These are phyloP conservation scores for Cyprinus carpio DNA, from an alignment of 2,113 vertebrate species.

Conservation along the genomic window DNA sequence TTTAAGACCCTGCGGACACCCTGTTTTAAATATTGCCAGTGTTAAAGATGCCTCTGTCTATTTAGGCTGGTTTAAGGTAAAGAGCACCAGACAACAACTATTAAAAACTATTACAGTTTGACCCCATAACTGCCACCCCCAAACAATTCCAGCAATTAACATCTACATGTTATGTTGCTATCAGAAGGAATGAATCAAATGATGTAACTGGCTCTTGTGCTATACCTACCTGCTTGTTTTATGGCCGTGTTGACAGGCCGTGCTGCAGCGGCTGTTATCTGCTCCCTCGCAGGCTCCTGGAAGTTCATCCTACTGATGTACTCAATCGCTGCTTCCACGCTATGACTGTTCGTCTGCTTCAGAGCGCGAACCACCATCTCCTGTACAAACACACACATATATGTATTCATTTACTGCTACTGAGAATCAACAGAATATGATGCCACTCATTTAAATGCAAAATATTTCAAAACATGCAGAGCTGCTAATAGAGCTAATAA, in stretches of 20 bases:
- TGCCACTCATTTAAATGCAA: not conserved
- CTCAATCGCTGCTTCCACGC: conserved; percentile 86
- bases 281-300: conserved; percentile 88
- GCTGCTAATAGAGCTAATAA: not conserved
- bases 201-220: not conserved
- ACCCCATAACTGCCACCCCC: not conserved
- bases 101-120: not conserved
- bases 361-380: conserved; percentile 86
- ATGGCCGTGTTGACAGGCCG: conserved; percentile 81
- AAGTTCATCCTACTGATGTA: conserved; percentile 93
- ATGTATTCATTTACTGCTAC: not conserved
- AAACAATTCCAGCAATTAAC: not conserved
- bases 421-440: not conserved
- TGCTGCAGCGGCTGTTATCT: conserved; percentile 80
- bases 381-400: conserved; percentile 62
- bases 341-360: conserved; percentile 86
- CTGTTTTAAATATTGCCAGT: too few species aligned
- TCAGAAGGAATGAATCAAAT: not conserved
- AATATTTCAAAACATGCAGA: not conserved
- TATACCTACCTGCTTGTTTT: conserved; percentile 83
- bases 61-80: not conserved
- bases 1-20: too few species aligned
- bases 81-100: not conserved
- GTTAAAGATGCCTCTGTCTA: not conserved
- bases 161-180: not conserved